These are phyloP conservation scores for Eidolon dupreanum DNA, from an alignment of 2,797 vertebrate species.

Conservation along the genomic window DNA sequence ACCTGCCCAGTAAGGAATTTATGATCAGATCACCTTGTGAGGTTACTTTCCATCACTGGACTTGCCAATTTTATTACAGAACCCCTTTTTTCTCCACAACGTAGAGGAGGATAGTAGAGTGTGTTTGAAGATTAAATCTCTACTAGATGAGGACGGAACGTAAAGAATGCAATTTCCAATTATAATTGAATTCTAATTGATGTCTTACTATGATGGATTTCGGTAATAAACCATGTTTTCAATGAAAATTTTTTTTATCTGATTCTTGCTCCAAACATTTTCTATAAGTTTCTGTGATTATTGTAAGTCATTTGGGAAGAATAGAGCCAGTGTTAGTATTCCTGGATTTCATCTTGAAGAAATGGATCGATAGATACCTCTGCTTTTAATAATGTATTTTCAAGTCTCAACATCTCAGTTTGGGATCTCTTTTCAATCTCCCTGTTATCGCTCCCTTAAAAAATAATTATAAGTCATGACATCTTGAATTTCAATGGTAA, in stretches of 20 bases:
- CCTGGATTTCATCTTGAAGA: constrained; percentile 20
- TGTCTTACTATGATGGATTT: background rate
- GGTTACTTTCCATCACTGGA: background rate
- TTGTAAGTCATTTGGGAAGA: background rate
- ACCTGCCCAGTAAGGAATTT: background rate
- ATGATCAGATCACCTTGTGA: background rate
- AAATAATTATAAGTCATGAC: background rate
- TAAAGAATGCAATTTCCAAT: background rate
- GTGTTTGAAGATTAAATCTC: background rate
- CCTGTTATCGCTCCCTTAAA: background rate
- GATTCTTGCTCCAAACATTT: background rate
- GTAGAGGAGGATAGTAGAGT: background rate
- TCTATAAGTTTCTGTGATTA: background rate
- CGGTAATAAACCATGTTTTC: background rate
- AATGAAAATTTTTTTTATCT: background rate
- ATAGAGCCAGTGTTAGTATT: background rate
- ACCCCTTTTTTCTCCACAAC: background rate
- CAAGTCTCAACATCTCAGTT: background rate
- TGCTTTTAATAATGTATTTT: background rate
- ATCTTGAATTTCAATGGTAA: background rate
- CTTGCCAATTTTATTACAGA: background rate
- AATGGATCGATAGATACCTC: background rate
- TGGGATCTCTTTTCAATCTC: background rate
- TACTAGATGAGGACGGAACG: background rate
- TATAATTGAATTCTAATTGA: background rate